Evolutionary conservation across 2,113 vertebrate genomes (phyloP).

Genomic region (Chamaetylas fuelleborni): DNA sequence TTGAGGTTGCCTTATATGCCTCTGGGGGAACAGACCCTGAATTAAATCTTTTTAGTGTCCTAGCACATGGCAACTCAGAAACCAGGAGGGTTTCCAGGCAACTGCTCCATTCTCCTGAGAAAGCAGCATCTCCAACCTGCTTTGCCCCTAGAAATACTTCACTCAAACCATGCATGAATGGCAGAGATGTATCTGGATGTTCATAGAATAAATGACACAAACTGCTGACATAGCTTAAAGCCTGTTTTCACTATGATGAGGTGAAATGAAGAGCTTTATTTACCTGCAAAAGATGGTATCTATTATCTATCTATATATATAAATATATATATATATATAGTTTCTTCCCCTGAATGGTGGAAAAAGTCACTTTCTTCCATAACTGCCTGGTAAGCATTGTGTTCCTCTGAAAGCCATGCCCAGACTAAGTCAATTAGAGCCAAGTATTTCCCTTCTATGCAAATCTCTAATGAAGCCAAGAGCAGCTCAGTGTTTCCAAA

Average conservation of each 20-base stretch:
- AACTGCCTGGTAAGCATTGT: neutral
- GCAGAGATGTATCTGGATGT: neutral
- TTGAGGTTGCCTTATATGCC: neutral
- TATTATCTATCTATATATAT: neutral
- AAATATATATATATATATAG: fast-evolving
- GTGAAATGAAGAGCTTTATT: neutral
- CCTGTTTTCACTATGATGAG: neutral
- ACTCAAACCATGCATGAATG: neutral
- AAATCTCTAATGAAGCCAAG: neutral
- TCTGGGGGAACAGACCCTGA: neutral
- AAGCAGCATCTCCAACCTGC: neutral
- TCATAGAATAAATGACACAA: neutral
- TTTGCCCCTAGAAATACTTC: neutral
- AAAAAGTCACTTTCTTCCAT: neutral
- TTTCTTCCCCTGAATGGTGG: neutral
- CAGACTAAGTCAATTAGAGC: neutral
- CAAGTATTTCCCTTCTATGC: neutral
- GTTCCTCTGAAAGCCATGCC: neutral
- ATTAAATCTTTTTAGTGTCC: neutral
- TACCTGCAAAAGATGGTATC: neutral
- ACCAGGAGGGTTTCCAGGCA: neutral
- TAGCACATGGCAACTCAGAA: neutral
- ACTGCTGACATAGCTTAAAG: neutral
- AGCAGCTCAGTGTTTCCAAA: neutral
- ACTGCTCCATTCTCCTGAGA: neutral